Conservation (phyloP, 2,888 invertebrate species). For the Slavum lentiscoides region DNA sequence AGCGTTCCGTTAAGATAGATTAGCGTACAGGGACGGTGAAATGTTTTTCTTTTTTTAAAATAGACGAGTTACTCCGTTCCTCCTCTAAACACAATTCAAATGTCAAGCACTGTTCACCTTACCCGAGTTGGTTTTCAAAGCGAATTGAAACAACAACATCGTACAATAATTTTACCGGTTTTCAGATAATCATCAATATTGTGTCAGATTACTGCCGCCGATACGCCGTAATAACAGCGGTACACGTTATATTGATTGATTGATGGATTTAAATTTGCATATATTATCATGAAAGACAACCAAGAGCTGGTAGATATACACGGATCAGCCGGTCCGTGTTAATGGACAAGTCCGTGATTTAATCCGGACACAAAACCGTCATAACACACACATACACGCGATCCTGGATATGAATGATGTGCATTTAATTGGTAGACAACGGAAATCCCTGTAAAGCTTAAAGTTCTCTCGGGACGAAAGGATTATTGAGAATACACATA, state of each 20-base stretch:
- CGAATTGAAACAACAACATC: no score
- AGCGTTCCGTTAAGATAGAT: no score
- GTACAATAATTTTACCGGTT: not conserved
- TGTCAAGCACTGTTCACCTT: no score
- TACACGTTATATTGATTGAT: slow-evolving; percentile 3
- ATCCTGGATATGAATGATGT: slow-evolving; percentile 24
- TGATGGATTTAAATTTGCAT: slow-evolving; percentile 29
- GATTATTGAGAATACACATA: not conserved
- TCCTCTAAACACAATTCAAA: no score
- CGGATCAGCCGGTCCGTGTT: slow-evolving; percentile 4
- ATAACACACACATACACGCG: not conserved
- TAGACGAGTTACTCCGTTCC: no score
- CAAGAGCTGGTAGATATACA: not conserved
- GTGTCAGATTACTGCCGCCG: slow-evolving; percentile 8
- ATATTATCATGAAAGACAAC: slow-evolving; percentile 24
- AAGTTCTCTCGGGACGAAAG: not conserved
- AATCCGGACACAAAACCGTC: slow-evolving; percentile 39
- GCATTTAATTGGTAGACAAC: slow-evolving; percentile 38
- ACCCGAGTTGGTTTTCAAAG: no score
- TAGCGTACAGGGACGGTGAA: no score
- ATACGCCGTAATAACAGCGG: not conserved
- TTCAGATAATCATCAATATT: not conserved
- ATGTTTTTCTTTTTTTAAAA: no score
- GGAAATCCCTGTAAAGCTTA: slow-evolving; percentile 14
- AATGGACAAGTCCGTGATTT: slow-evolving; percentile 35